Percentiles rank a stretch among this genome's conserved stretches.
These are phyloP conservation scores for Enteromius paludinosus DNA, from an alignment of 2,797 vertebrate genomes.

Conservation along the genomic window DNA sequence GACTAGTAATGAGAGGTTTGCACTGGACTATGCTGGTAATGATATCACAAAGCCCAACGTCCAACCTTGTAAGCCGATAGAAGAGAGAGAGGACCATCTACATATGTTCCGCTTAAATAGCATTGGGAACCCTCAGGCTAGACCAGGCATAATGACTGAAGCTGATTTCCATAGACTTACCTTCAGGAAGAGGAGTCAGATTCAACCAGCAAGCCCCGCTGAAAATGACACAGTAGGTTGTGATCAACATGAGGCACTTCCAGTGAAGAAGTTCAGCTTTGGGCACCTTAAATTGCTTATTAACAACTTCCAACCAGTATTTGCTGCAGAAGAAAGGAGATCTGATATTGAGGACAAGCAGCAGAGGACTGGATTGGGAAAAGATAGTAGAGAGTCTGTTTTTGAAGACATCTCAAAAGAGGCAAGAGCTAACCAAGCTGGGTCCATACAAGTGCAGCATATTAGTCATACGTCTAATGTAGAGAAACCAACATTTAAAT, in stretches of 20 bases:
- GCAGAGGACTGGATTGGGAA: not conserved
- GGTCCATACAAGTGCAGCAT: not conserved
- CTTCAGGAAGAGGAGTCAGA: constrained; percentile 33
- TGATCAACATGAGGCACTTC: constrained; percentile 10
- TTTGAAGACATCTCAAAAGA: constrained; percentile 10
- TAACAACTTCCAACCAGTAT: not conserved
- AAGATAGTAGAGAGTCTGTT: not conserved
- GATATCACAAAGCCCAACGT: constrained; percentile 16
- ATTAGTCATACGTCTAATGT: not conserved
- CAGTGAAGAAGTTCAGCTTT: constrained; percentile 19
- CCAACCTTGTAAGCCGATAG: not conserved
- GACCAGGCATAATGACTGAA: constrained; percentile 22
- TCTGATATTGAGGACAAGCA: not conserved
- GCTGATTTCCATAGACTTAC: constrained; percentile 12
- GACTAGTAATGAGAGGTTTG: constrained; percentile 2
- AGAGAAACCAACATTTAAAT: not conserved
- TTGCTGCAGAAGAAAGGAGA: not conserved
- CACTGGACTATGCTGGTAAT: not conserved
- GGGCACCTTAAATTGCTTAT: not conserved
- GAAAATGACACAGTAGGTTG: constrained; percentile 20
- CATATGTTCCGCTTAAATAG: not conserved
- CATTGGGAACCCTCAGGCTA: constrained; percentile 24
- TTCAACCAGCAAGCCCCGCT: not conserved
- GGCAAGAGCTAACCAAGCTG: not conserved
- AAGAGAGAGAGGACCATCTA: constrained; percentile 36